These are phyloP conservation scores for Drosophila suzukii DNA, from an alignment of 1,140 invertebrate species.

Conservation along the genomic window DNA sequence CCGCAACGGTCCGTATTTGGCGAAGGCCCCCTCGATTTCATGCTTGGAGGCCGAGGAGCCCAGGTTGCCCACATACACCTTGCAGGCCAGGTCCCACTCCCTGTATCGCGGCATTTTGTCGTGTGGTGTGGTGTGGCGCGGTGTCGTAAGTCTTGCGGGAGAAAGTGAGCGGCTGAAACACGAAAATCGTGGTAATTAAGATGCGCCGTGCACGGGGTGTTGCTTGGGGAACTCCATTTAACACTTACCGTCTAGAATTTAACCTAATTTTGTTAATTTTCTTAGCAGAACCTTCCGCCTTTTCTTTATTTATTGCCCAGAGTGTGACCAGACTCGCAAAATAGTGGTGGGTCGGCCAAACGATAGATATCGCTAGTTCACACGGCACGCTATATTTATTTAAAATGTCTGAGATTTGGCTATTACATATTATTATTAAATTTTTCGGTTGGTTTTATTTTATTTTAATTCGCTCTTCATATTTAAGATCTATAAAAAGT, in stretches of 20 bases:
- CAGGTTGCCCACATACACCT: slow-evolving; percentile 99
- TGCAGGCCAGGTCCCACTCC: slow-evolving; percentile 97
- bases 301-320: slow-evolving; percentile 5
- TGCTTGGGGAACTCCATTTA: too few species aligned
- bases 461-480: too few species aligned
- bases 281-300: background rate
- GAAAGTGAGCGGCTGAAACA: slow-evolving; percentile 4
- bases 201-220: too few species aligned
- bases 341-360: background rate
- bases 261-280: slow-evolving; percentile 6
- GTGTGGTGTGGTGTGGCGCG: background rate
- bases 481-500: too few species aligned
- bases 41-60: slow-evolving; percentile 95
- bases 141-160: slow-evolving; percentile 1
- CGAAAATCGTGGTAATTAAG: background rate
- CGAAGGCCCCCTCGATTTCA: slow-evolving; percentile 96
- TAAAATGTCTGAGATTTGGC: too few species aligned
- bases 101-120: slow-evolving; percentile 90
- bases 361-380: background rate
- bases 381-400: background rate
- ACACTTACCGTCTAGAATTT: background rate
- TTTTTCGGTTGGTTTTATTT: too few species aligned
- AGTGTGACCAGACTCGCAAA: background rate
- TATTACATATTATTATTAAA: too few species aligned
- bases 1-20: slow-evolving; percentile 96